Percentiles rank a stretch among this genome's conserved stretches.
phyloP scores from a whole-genome alignment of 2,113 vertebrate species.

The Ibidorhyncha struthersii region DNA sequence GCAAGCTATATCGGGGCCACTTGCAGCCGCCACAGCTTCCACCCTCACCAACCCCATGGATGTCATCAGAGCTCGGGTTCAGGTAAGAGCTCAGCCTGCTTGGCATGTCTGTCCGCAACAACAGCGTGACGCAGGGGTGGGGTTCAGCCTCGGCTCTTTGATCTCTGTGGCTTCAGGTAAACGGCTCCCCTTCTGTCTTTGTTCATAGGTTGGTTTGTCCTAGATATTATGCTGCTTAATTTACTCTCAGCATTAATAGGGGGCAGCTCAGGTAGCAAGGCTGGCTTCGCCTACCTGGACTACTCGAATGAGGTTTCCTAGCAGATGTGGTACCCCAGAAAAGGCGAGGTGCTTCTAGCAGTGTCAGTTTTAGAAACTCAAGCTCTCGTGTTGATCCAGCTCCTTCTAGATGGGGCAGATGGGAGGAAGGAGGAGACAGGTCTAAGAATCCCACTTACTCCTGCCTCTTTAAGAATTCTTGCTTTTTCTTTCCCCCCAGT shows the following conservation, averaged over 20 bases:
- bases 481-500: rapidly evolving
- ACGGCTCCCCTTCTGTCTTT: neutral
- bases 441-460: neutral
- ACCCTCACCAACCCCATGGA: slow-evolving; percentile 98
- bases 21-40: slow-evolving; percentile 93
- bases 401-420: neutral
- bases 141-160: neutral
- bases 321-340: too few species aligned
- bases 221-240: neutral
- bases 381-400: neutral
- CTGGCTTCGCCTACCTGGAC: neutral
- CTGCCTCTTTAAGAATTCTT: neutral
- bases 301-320: neutral
- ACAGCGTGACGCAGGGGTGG: neutral
- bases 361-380: neutral
- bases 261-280: neutral
- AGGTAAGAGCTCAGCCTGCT: slow-evolving; percentile 76
- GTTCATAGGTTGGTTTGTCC: neutral
- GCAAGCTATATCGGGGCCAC: slow-evolving; percentile 90
- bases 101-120: rapidly evolving
- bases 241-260: neutral
- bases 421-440: neutral
- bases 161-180: neutral
- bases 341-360: neutral
- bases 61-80: slow-evolving; percentile 92